Conservation (phyloP, 2,888 invertebrate species). For the Oasisia sp. region DNA sequence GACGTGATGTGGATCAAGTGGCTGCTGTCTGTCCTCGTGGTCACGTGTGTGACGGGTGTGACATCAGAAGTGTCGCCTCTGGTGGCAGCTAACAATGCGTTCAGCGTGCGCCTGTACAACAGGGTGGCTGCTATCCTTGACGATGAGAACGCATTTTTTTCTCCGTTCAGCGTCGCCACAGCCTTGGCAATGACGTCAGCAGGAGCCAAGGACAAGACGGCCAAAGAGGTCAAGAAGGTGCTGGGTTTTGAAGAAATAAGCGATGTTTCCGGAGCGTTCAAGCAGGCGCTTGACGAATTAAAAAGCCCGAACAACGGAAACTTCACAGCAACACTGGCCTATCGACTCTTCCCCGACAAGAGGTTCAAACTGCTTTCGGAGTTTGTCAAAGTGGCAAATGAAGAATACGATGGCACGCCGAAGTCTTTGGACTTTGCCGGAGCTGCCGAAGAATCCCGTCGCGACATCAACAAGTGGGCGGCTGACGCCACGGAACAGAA, state of each 20-base stretch:
- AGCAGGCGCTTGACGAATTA: neutral
- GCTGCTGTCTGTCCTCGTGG: neutral
- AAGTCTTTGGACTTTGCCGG: slow-evolving; percentile 41
- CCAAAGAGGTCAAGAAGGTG: neutral
- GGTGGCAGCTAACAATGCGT: neutral
- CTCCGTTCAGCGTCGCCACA: neutral
- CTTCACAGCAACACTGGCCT: neutral
- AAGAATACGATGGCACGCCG: neutral
- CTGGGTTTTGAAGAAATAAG: neutral
- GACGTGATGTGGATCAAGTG: neutral
- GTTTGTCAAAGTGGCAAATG: neutral
- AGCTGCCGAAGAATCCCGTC: slow-evolving; percentile 59
- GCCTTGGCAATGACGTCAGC: neutral
- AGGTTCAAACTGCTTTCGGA: neutral
- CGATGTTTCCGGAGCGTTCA: neutral
- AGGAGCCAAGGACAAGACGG: neutral
- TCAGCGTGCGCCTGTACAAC: neutral
- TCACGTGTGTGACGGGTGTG: neutral
- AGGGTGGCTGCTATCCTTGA: neutral
- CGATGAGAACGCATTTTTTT: neutral
- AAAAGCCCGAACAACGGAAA: neutral
- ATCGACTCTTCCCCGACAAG: neutral
- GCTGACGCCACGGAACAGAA: slow-evolving; percentile 81
- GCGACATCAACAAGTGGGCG: slow-evolving; percentile 85
- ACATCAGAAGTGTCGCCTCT: neutral